Conservation (phyloP, 2,888 invertebrate species). For the Volucella zonaria region DNA sequence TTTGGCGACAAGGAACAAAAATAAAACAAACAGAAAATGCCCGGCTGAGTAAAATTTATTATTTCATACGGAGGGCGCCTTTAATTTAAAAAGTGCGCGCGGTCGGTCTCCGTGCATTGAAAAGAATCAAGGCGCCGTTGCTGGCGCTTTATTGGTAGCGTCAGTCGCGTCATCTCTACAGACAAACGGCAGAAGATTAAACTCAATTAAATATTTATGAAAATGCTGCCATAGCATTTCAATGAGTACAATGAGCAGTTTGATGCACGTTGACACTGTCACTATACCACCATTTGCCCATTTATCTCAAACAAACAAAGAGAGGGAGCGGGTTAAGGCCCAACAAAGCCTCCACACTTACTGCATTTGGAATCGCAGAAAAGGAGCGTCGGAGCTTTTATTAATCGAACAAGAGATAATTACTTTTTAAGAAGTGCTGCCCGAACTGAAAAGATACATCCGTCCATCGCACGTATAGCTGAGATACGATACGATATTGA, state of each 20-base stretch:
- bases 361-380: no score
- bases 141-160: conserved; percentile 19
- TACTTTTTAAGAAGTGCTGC: no score
- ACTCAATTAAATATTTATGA: conserved; percentile 69
- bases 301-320: no score
- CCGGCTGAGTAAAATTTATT: conserved; percentile 11
- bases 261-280: conserved; percentile 22
- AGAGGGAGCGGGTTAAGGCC: no score
- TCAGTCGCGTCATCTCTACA: conserved; percentile 22
- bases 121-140: conserved; percentile 57
- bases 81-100: conserved; percentile 55
- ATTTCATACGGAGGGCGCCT: conserved; percentile 44
- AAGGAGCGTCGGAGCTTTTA: no score
- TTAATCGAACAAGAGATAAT: no score
- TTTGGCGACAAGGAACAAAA: conserved; percentile 20
- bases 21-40: background rate
- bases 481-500: no score
- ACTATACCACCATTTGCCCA: no score
- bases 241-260: conserved; percentile 54
- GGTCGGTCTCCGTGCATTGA: conserved; percentile 48
- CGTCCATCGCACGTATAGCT: no score
- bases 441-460: no score
- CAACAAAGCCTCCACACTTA: no score
- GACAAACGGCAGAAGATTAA: conserved; percentile 54
- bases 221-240: conserved; percentile 53